Evolutionary conservation across 2,888 invertebrate species (phyloP).

Genomic region (Heliconius aoede): DNA sequence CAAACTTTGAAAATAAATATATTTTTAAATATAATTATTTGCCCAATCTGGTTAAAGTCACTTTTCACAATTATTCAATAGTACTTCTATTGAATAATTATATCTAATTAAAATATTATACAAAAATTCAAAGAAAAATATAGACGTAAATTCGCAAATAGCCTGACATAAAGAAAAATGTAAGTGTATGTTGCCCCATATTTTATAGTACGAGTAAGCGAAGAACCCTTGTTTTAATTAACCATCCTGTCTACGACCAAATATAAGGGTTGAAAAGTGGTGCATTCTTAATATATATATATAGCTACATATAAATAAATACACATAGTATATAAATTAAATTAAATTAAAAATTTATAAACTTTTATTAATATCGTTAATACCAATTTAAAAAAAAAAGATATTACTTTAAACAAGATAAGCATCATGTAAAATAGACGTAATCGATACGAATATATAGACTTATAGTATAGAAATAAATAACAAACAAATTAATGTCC

Average conservation of each 20-base stretch:
- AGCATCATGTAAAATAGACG: too few relatives aligned
- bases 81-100: too few relatives aligned
- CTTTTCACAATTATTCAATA: not conserved
- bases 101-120: conserved; percentile 1
- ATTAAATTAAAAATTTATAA: not conserved
- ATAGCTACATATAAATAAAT: too few relatives aligned
- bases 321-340: not conserved
- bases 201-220: conserved; percentile 17
- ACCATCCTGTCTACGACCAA: conserved; percentile 34
- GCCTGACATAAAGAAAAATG: conserved; percentile 9
- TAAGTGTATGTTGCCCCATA: conserved; percentile 9
- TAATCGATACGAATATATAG: too few relatives aligned
- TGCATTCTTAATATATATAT: not conserved
- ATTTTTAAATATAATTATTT: too few relatives aligned
- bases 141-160: not conserved
- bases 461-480: too few relatives aligned
- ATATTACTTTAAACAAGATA: too few relatives aligned
- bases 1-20: too few relatives aligned
- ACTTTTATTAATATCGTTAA: too few relatives aligned
- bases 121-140: not conserved
- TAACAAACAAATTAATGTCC: too few relatives aligned
- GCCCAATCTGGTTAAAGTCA: not conserved
- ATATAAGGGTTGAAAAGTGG: conserved; percentile 14
- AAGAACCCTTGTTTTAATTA: conserved; percentile 41
- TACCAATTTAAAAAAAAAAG: too few relatives aligned